Base-by-base conservation (phyloP, 2,797 vertebrate genomes). In the Phoeniculus purpureus region DNA sequence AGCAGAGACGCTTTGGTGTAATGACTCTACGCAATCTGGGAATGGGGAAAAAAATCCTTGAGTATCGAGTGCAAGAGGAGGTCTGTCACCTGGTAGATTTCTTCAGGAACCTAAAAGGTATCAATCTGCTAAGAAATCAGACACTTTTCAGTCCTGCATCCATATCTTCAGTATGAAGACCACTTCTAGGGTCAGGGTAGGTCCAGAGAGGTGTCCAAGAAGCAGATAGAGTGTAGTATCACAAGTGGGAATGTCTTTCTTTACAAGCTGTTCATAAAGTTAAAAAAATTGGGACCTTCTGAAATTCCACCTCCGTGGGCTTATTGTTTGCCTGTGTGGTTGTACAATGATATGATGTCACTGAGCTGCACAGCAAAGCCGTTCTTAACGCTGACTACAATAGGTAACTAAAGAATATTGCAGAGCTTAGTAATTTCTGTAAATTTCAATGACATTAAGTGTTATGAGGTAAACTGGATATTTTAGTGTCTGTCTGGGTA, bases 21-120 rank as follows among this genome's bases (percentile, higher is more conserved):
- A 95, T 32, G 75, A 90, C 94, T 61, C 84, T 97, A 37, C 48
- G 92, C 34, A 96, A 62, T 31, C 86, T 97, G 82, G 97, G 97
- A 31, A 89, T 97, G 95, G 96, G 97, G 25, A 97, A 97, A 68
- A 97, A 87, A 83, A 93, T 56, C 21, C 67, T 96, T 65, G 97
- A 97, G 80, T 62, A 95, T 48, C 65, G 68, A 48, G 94, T 96
- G 78, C 95, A 95, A 86, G 95, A 97, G 74, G 97, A 97, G 66
- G 91, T 93, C 18, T 62, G 74, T 50, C 90, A 82, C 78, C 84
- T 97, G 55, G 90, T 97, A 61, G 95, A 96, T 47, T 75, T 64
- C 32, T 84, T 97, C 66, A n/a, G 6, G 29, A 96, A 92, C 70
- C 77, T 88, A 25, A 96, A 96, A 72, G 94, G 95, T 96, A 80